Conservation (phyloP, 2,113 vertebrate species). For the Sturnus vulgaris region DNA sequence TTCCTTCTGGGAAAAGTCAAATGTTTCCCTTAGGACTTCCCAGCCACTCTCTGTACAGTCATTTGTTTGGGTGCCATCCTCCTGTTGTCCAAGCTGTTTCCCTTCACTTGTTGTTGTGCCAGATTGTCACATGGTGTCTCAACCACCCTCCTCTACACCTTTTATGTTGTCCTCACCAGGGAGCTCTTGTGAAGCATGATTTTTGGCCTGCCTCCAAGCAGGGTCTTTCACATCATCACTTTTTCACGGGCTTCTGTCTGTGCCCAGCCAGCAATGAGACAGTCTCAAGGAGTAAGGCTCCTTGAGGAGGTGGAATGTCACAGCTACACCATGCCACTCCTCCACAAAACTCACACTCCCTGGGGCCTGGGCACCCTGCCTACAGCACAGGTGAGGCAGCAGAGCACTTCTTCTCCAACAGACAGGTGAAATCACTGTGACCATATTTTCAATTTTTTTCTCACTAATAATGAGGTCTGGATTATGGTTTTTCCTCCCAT, state of each 20-base stretch:
- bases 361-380: not conserved
- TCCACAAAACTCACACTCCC: not conserved
- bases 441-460: not conserved
- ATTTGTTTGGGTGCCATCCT: constrained; percentile 52
- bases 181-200: not conserved
- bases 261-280: not conserved
- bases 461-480: not conserved
- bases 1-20: constrained; percentile 39
- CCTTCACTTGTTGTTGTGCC: not conserved
- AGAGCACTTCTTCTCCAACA: not conserved
- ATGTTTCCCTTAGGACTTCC: constrained; percentile 6
- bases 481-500: not conserved
- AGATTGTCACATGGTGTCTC: not conserved
- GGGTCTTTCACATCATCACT: constrained; percentile 6
- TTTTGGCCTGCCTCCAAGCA: constrained; percentile 17
- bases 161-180: not conserved
- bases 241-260: not conserved
- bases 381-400: not conserved
- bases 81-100: constrained; percentile 45
- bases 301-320: not conserved
- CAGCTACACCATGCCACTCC: not conserved
- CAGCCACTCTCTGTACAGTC: not conserved
- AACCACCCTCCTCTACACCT: not conserved
- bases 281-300: not conserved
- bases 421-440: not conserved